These are phyloP conservation scores for Urocyon cinereoargenteus DNA, from an alignment of 2,797 vertebrate genomes.

Conservation along the genomic window DNA sequence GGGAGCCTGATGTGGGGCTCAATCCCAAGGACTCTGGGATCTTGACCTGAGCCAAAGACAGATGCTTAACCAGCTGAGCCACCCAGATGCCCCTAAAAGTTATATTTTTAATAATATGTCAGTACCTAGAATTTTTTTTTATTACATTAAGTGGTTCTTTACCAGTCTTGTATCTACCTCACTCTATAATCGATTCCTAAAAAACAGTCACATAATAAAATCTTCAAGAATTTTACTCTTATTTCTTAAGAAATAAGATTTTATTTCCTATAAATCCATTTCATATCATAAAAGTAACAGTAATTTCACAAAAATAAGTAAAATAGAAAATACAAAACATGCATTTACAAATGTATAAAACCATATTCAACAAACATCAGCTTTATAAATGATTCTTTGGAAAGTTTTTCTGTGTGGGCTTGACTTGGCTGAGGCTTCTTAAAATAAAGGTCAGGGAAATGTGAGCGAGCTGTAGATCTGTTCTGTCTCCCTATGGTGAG, in stretches of 20 bases:
- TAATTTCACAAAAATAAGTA: constrained; percentile 19
- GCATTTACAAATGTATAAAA: constrained; percentile 16
- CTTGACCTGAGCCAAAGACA: too few species aligned
- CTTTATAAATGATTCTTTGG: constrained; percentile 48
- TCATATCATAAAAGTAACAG: constrained; percentile 25
- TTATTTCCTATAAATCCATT: background rate
- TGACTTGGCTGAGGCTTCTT: background rate
- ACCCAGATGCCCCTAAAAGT: background rate
- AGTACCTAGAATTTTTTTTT: background rate
- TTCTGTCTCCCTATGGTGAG: background rate
- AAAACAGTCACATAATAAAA: background rate
- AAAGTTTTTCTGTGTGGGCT: background rate
- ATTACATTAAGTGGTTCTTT: background rate
- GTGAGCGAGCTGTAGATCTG: background rate
- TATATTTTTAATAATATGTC: constrained; percentile 23
- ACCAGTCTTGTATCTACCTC: background rate
- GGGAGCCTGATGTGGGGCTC: too few species aligned
- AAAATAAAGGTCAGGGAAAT: background rate
- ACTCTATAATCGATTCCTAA: background rate
- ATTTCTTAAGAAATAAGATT: constrained; percentile 50
- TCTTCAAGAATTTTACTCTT: constrained; percentile 10
- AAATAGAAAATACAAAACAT: constrained; percentile 12
- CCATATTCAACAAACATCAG: background rate
- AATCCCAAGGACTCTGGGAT: too few species aligned
- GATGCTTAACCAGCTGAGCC: too few species aligned